Evolutionary conservation across 1,140 invertebrate species (phyloP), one percentile per base, ranked within the genome.

Genomic region (Spodoptera litura): DNA sequence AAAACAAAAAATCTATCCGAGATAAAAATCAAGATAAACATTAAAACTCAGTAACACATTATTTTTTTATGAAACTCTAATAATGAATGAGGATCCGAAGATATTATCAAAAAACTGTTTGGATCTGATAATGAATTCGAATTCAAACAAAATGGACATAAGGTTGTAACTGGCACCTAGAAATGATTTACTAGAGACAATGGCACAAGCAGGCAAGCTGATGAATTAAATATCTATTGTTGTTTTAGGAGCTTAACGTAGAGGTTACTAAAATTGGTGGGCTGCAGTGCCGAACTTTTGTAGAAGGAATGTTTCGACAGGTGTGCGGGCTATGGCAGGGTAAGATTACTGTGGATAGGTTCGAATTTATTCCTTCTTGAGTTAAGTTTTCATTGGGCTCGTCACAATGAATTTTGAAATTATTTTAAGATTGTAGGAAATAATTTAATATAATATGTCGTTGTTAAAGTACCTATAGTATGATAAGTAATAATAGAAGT

Each of bases 291-390:
- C 86, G 89, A 91, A 91, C 89, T 89, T 89, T 76, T 78, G 87
- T 86, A 87, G 87, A 80, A 85, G 90, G 92, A 92, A 94, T 94
- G 91, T 82, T 78, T 80, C 85, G 89, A 90, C 92, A 94, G 92
- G 92, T 94, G 92, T 87, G 87, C 83, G 76, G 70, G 77, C 12
- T 10, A 52, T 68, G 78, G 58, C 52, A 25, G 20, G 58, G 83
- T 59, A 35, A 27, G 44, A 12, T 52, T 79, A 75, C n/a, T 80
- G 38, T 86, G 89, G 91, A 92, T 82, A 83, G 53, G 77, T 73
- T 79, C 49, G 38, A 25, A 59, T 78, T 52, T 49, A 59, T 61
- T 61, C 38, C 13, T 38, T 31, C 31, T 20, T 5, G 31, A 31
- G 31, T 31, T 2, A 31, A 0, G 31, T 4, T 31, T 0, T 31